phyloP scores from a whole-genome alignment of 2,888 invertebrate species.

The Stenodera caucasica region DNA sequence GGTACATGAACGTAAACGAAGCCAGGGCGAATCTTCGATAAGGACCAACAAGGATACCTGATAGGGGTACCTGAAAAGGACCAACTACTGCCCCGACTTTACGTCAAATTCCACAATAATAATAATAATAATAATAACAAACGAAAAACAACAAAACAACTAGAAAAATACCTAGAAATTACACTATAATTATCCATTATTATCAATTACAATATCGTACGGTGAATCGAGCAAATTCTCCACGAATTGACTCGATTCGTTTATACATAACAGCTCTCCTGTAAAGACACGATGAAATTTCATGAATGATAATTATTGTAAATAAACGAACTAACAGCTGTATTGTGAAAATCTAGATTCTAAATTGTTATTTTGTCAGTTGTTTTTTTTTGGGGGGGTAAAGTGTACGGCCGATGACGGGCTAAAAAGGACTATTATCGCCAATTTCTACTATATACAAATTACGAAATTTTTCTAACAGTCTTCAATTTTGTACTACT shows the following conservation, averaged over 20 bases:
- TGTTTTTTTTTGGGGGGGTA: slow-evolving; percentile 2
- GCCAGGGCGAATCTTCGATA: slow-evolving; percentile 53
- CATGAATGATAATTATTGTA: slow-evolving; percentile 42
- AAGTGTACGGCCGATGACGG: slow-evolving; percentile 33
- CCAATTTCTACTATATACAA: slow-evolving; percentile 28
- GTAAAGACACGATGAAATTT: slow-evolving; percentile 53
- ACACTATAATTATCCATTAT: not conserved
- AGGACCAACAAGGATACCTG: slow-evolving; percentile 52
- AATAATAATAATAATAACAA: slow-evolving; percentile 15
- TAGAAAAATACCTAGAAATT: slow-evolving; percentile 27
- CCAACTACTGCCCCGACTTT: slow-evolving; percentile 55
- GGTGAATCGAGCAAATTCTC: not conserved
- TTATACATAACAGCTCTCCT: slow-evolving; percentile 3
- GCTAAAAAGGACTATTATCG: slow-evolving; percentile 32
- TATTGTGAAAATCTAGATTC: slow-evolving; percentile 26
- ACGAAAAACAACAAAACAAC: slow-evolving; percentile 17
- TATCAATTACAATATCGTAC: no score
- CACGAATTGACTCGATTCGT: slow-evolving; percentile 34
- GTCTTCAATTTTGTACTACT: slow-evolving; percentile 37
- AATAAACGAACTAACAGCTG: slow-evolving; percentile 37
- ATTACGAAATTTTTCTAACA: no score
- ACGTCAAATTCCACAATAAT: slow-evolving; percentile 40
- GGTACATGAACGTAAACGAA: slow-evolving; percentile 52
- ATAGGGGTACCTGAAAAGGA: slow-evolving; percentile 53
- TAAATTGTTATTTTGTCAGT: not conserved